Evolutionary conservation across 2,113 vertebrate species (phyloP), one percentile per base, ranked within the genome.

Genomic region (Perognathus longimembris): DNA sequence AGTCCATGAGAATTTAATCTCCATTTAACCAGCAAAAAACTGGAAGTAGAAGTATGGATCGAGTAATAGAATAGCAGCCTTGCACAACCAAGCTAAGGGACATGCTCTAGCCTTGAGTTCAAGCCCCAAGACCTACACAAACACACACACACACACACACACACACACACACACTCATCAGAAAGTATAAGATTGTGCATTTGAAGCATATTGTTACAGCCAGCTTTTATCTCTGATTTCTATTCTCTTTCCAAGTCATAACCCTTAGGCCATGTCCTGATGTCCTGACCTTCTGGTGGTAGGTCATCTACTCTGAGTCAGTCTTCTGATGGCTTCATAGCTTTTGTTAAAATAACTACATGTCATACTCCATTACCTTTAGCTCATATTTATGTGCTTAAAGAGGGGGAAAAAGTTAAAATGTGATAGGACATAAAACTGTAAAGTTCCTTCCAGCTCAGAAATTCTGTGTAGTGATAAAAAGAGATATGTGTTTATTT

Each of bases 221-320:
- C 42, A 89, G 54, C 12, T 71, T 74, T 85, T 34, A 70, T 92
- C 34, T 77, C 86, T 85, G 69, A 84, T 78, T 17, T 26, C 7
- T 22, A 1, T 74, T 82, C 22, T 86, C 17, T 78, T 77, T 57
- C 54, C 7, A n/a, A 85, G n/a, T 40, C 66, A 38, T 42, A 69
- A 42, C n/a, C 40, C 59, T 69, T 7, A 32, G n/a, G 30, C 28
- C 7, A 0, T 38, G 1, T 40, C 71, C 66, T 87, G 54, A 75
- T 54, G 1, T 50, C 71, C 70, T 87, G 54, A 75, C 30, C 26
- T 34, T 42, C 26, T 20, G 0, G 40, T 66, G n/a, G 30, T 45
- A 66, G 59, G 42, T 76, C 38, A 26, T 45, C 30, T 79, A 28
- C 80, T 77, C 57, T 85, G 85, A 24, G 36, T 74, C 91, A 89